Percentiles rank a stretch among this genome's conserved stretches.
Conservation (phyloP, 2,113 vertebrate species). For the Bujurquina vittata region DNA sequence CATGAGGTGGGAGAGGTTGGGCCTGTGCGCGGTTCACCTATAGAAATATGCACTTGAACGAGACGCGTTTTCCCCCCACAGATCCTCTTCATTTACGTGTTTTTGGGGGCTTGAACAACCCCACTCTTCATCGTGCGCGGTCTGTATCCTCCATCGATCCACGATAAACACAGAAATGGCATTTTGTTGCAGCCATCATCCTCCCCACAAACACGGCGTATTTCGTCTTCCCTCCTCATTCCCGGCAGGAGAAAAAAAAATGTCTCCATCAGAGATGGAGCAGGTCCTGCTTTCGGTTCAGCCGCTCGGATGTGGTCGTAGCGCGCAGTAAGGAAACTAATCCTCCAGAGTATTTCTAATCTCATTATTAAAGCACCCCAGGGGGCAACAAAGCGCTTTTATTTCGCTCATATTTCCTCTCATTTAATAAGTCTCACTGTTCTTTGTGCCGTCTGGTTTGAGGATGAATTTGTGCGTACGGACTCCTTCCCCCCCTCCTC, state of each 20-base stretch:
- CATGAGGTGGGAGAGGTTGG: conserved; percentile 71
- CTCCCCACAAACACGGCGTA: conserved; percentile 8
- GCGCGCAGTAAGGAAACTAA: conserved; percentile 43
- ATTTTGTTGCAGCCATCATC: conserved; percentile 46
- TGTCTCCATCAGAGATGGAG: conserved; percentile 44
- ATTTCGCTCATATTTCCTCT: background rate
- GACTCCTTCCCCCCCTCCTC: background rate
- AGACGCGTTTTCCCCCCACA: background rate
- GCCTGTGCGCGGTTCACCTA: conserved; percentile 58
- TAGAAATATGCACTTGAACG: conserved; percentile 37
- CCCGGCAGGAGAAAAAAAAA: background rate
- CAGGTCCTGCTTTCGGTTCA: conserved; percentile 39
- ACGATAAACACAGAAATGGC: conserved; percentile 20
- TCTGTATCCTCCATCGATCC: conserved; percentile 23
- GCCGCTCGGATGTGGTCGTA: background rate
- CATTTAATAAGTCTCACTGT: background rate
- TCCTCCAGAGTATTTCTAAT: conserved; percentile 61
- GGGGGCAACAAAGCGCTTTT: background rate
- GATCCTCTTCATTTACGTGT: background rate
- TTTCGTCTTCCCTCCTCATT: background rate
- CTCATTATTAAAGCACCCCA: conserved; percentile 38
- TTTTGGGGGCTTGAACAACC: background rate
- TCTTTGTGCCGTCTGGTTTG: conserved; percentile 30
- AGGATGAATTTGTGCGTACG: background rate
- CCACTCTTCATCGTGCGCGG: background rate